A percentile compares a stretch with the other conserved stretches of the same genome.
phyloP scores from a whole-genome alignment of 2,113 vertebrate genomes.

The Trematocara variabile region DNA sequence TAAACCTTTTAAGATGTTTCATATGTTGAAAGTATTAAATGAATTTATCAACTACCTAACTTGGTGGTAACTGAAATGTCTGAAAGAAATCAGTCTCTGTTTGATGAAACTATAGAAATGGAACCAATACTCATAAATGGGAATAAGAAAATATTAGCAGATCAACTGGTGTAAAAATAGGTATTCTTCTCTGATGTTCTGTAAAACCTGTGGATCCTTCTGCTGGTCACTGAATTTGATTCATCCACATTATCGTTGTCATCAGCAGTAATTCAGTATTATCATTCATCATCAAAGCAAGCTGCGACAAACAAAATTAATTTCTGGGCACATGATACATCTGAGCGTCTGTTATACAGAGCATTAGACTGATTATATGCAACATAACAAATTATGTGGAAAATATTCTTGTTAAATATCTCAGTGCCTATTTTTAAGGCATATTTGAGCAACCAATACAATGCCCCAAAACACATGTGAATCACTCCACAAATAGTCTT shows the following conservation, averaged over 20 bases:
- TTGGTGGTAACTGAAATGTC: neutral
- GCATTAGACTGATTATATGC: neutral
- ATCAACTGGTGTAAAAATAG: neutral
- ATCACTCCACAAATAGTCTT: neutral
- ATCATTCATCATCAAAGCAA: neutral
- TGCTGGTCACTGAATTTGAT: neutral
- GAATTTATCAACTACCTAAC: neutral
- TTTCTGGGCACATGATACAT: neutral
- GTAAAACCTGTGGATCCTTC: neutral
- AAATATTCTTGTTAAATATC: neutral
- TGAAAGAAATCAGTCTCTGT: neutral
- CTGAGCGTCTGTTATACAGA: neutral
- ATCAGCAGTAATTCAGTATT: neutral
- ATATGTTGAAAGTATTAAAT: neutral
- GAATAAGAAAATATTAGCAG: neutral
- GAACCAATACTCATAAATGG: neutral
- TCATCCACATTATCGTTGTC: neutral
- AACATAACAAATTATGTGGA: neutral
- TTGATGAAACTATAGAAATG: neutral
- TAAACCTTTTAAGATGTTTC: neutral
- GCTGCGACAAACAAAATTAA: neutral
- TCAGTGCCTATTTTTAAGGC: neutral
- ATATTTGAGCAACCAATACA: neutral
- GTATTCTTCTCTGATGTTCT: neutral
- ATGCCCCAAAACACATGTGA: neutral